Evolutionary conservation across 2,888 invertebrate genomes (phyloP), one percentile per base, ranked within the genome.

Genomic region (Acronicta psi): DNA sequence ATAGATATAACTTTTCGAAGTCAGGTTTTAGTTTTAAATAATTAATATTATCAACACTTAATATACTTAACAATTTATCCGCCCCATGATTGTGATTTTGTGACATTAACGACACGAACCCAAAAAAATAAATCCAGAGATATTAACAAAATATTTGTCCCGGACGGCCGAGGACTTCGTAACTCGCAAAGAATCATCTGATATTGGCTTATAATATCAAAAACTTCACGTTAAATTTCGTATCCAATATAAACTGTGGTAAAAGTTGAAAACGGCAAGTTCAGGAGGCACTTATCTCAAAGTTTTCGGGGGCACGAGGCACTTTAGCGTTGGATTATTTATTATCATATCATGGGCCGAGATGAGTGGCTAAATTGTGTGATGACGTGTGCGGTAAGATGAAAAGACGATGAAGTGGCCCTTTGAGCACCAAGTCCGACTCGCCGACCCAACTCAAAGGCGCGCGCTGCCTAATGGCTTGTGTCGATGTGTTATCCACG

Each of bases 401-500:
- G 88, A 88, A 88, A 88, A 86, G 86, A 83, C 84, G 87, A 85
- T 82, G 84, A 84, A 85, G 85, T 86, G 82, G 84, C 73, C 83
- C 83, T 88, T 87, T 87, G 87, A 86, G 77, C 75, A 73, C 70
- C 76, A 66, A 71, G 82, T 80, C 75, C 72, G 79, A 79, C 74
- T 77, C 77, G 79, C 75, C 82, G 84, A 90, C 89, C 90, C 88
- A 82, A 79, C 88, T 90, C 88, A 89, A 87, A 85, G 81, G 79
- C 75, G 77, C 70, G 69, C 75, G 74, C 75, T 83, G 82, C 81
- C 84, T 90, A 91, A 90, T 90, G 87, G 89, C 79, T 79, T 81
- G 79, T 81, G 79, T 84, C 81, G 86, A 85, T 83, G 82, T 83
- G 85, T 84, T 87, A 83, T 84, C 80, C 77, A 56, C 71, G 68